Conservation (phyloP, 1,140 invertebrate species). For the Drosophila melanogaster region DNA sequence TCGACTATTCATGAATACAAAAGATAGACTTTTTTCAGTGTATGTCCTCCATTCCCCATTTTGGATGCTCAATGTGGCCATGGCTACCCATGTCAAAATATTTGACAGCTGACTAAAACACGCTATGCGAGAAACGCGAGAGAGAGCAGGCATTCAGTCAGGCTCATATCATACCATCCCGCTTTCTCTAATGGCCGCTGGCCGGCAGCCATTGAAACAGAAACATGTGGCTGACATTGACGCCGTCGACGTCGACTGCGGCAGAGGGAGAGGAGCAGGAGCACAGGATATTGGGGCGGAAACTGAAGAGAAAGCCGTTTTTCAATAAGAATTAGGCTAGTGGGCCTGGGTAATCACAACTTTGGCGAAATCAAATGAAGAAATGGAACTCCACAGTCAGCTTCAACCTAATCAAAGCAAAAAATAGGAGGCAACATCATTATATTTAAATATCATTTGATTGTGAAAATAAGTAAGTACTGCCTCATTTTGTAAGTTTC, state of each 20-base stretch:
- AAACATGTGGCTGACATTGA: slow-evolving; percentile 79
- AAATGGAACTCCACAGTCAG: not conserved
- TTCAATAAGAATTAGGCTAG: slow-evolving; percentile 14
- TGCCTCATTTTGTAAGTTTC: too few species aligned
- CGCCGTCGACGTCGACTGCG: slow-evolving; percentile 28
- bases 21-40: slow-evolving; percentile 1
- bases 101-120: slow-evolving; percentile 85
- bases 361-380: slow-evolving; percentile 24
- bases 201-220: slow-evolving; percentile 76
- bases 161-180: slow-evolving; percentile 54
- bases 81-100: slow-evolving; percentile 84
- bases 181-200: slow-evolving; percentile 38
- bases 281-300: not conserved
- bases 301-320: not conserved
- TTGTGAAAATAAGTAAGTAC: too few species aligned
- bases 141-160: slow-evolving; percentile 39
- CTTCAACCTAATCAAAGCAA: not conserved
- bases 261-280: not conserved
- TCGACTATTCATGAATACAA: too few species aligned
- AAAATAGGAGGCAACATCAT: not conserved
- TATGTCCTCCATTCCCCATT: slow-evolving; percentile 33
- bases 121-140: slow-evolving; percentile 60
- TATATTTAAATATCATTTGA: too few species aligned
- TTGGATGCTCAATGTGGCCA: slow-evolving; percentile 71
- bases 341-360: slow-evolving; percentile 15